Conservation (phyloP, 2,113 vertebrate species). For the Megaceryle torquata region DNA sequence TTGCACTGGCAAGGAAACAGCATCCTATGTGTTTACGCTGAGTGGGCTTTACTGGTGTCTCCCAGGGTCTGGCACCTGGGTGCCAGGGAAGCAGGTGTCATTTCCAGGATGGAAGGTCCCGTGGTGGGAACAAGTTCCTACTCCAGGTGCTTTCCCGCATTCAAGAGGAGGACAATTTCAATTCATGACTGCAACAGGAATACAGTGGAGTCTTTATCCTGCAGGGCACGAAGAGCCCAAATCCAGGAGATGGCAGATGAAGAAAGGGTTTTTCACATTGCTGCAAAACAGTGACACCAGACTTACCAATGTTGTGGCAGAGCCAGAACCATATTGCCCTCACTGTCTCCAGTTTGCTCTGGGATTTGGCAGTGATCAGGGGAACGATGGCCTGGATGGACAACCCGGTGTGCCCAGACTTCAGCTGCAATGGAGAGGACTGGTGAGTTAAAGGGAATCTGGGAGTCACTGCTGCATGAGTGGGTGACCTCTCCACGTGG, state of each 20-base stretch:
- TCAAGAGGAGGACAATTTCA: background rate
- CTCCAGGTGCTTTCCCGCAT: background rate
- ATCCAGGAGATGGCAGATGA: background rate
- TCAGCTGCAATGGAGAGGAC: constrained; percentile 58
- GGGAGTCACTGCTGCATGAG: background rate
- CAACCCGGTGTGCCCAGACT: constrained; percentile 6
- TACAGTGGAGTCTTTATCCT: background rate
- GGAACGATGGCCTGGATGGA: constrained; percentile 68
- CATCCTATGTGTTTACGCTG: fast-evolving
- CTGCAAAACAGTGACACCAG: background rate
- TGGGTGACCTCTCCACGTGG: fast-evolving
- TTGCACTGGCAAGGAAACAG: background rate
- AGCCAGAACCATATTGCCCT: constrained; percentile 82
- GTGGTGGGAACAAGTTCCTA: background rate
- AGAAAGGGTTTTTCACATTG: background rate
- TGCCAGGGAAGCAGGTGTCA: fast-evolving
- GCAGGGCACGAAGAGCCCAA: background rate
- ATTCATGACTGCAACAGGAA: background rate
- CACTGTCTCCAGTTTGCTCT: constrained; percentile 73
- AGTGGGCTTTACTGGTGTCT: background rate
- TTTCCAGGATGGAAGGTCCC: background rate
- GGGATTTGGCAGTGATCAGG: constrained; percentile 68
- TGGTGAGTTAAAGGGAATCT: background rate
- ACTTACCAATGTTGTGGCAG: constrained; percentile 81
- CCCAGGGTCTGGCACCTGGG: background rate